Conservation (phyloP, 2,888 invertebrate genomes). For the Cryptocheilus praepositus region DNA sequence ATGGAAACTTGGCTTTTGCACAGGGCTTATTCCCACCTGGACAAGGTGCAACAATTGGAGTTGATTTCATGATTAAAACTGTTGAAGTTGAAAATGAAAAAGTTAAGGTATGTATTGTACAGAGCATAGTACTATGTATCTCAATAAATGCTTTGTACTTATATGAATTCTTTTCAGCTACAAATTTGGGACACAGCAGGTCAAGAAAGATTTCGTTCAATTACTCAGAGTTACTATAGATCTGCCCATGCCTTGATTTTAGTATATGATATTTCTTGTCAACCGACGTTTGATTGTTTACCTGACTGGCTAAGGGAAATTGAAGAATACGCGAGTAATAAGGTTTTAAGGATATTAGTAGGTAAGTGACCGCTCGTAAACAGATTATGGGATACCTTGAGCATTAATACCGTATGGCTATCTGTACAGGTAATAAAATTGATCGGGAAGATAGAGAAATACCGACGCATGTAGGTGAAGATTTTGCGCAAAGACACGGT, state of each 20-base stretch:
- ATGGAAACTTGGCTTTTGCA: constrained; percentile 42
- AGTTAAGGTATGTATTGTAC: constrained; percentile 83
- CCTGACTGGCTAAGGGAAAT: constrained; percentile 98
- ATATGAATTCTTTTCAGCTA: constrained; percentile 78
- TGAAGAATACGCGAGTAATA: constrained; percentile 96
- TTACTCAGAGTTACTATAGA: constrained; percentile 98
- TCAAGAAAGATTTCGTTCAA: constrained; percentile 96
- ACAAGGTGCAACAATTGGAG: constrained; percentile 98
- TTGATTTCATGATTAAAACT: constrained; percentile 99
- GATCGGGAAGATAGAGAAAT: constrained; percentile 97
- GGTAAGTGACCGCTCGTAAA: constrained; percentile 78
- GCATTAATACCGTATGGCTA: background rate
- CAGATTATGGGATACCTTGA: background rate
- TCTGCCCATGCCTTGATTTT: constrained; percentile 98
- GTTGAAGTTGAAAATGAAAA: constrained; percentile 97
- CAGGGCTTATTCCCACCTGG: constrained; percentile 97
- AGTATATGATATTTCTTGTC: constrained; percentile 98
- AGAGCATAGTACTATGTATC: background rate
- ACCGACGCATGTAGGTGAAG: constrained; percentile 94
- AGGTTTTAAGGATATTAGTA: constrained; percentile 95
- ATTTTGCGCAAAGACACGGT: constrained; percentile 95
- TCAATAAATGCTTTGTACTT: constrained; percentile 2
- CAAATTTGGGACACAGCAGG: constrained; percentile 99
- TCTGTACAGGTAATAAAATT: constrained; percentile 90
- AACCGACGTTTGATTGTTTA: constrained; percentile 97